These are phyloP conservation scores for Gnatocerus cornutus DNA, from an alignment of 2,888 invertebrate species.

Conservation along the genomic window DNA sequence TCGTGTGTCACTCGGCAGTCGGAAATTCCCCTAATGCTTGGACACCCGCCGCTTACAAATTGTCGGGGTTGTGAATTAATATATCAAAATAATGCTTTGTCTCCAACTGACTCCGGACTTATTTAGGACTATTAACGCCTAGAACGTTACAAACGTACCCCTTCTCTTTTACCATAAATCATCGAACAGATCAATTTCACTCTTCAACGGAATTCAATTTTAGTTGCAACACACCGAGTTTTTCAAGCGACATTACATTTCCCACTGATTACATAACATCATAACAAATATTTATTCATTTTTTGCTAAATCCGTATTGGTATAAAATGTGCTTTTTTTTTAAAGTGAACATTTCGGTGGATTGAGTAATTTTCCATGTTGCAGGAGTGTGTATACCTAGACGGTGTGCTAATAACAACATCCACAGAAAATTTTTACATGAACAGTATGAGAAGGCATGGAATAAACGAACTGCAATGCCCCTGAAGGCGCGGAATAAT, in stretches of 20 bases:
- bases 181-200: conserved; percentile 44
- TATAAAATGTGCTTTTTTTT: too few species aligned
- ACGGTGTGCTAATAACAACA: conserved; percentile 46
- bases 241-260: background rate
- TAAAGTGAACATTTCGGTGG: too few species aligned
- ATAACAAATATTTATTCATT: conserved; percentile 18
- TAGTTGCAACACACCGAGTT: conserved; percentile 12
- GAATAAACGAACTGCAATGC: conserved; percentile 45
- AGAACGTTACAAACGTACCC: conserved; percentile 39
- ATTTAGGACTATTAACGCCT: conserved; percentile 53
- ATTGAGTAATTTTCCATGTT: background rate
- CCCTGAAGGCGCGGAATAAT: conserved; percentile 47
- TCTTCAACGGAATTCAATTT: conserved; percentile 37
- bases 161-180: conserved; percentile 44
- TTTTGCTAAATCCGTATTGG: too few species aligned
- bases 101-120: conserved; percentile 52
- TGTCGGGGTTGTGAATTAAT: conserved; percentile 68
- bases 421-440: conserved; percentile 42
- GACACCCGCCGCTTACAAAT: conserved; percentile 67
- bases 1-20: conserved; percentile 63
- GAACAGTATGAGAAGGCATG: conserved; percentile 47
- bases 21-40: conserved; percentile 60
- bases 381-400: background rate
- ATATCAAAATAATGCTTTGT: conserved; percentile 64
- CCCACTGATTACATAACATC: conserved; percentile 13